phyloP scores from a whole-genome alignment of 2,888 invertebrate genomes.

The Lingula anatina region DNA sequence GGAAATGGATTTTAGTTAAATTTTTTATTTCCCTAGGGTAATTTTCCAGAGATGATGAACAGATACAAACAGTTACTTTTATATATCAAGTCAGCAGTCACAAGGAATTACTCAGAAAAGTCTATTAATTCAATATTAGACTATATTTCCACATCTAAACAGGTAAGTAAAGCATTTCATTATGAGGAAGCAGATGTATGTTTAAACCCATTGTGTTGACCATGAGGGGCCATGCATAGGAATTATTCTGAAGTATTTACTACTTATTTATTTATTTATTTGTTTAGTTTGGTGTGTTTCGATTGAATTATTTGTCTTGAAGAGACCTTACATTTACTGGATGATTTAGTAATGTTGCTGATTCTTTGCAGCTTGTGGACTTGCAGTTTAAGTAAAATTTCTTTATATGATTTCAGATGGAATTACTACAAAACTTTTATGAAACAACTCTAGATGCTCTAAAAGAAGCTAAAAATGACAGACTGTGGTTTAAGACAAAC shows the following conservation, averaged over 20 bases:
- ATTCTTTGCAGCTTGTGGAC: neutral
- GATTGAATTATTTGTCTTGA: no score
- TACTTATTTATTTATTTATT: no score
- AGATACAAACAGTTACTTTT: conserved; percentile 93
- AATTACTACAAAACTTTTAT: conserved; percentile 94
- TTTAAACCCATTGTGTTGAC: no score
- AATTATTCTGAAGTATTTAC: no score
- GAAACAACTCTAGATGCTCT: conserved; percentile 65
- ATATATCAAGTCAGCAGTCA: conserved; percentile 98
- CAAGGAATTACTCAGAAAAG: conserved; percentile 98
- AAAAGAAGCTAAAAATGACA: conserved; percentile 97
- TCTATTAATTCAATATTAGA: conserved; percentile 99
- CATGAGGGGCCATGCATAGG: no score
- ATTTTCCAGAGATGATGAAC: conserved; percentile 92
- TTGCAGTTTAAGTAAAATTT: neutral
- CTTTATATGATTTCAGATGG: conserved; percentile 70
- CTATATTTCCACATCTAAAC: conserved; percentile 98
- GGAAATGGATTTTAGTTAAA: no score
- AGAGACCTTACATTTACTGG: no score
- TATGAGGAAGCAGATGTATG: no score
- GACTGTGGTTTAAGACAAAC: conserved; percentile 99
- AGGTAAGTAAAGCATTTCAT: conserved; percentile 69
- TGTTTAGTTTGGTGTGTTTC: no score
- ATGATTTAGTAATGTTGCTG: no score
- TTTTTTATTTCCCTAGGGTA: conserved; percentile 60